phyloP scores from a whole-genome alignment of 2,113 vertebrate species.

The Tympanuchus pallidicinctus region DNA sequence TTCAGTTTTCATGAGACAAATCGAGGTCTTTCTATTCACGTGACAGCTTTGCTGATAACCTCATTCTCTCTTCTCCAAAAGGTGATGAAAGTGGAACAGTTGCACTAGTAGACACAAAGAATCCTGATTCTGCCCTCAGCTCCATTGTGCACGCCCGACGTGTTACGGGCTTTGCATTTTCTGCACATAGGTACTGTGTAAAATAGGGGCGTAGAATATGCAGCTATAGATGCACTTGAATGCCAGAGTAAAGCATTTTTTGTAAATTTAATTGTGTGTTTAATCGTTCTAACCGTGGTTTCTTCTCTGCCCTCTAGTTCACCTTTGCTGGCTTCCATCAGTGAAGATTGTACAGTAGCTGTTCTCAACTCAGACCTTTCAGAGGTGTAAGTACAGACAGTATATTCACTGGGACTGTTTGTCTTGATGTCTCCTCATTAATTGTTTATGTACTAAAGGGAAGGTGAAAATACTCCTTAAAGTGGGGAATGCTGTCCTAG shows the following conservation, averaged over 20 bases:
- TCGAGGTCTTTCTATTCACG: not conserved
- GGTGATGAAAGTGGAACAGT: slow-evolving; percentile 91
- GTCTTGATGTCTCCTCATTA: not conserved
- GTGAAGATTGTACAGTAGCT: slow-evolving; percentile 91
- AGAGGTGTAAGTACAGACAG: slow-evolving; percentile 86
- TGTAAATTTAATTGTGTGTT: not conserved
- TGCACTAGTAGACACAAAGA: slow-evolving; percentile 86
- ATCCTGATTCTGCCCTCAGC: slow-evolving; percentile 70
- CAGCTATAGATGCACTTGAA: not conserved
- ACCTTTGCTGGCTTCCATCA: slow-evolving; percentile 88
- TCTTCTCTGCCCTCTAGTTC: slow-evolving; percentile 70
- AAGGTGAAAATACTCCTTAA: not conserved
- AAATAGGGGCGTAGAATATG: rapidly evolving
- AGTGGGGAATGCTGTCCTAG: not conserved
- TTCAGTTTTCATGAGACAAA: not conserved
- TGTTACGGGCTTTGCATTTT: slow-evolving; percentile 87
- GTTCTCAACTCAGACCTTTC: slow-evolving; percentile 86
- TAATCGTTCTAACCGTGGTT: not conserved
- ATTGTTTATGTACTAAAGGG: not conserved
- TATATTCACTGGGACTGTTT: not conserved
- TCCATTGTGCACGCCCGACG: slow-evolving; percentile 81
- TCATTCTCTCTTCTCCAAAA: slow-evolving; percentile 37
- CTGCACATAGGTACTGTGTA: slow-evolving; percentile 85
- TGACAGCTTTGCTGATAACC: not conserved
- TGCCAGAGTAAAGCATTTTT: not conserved